Percentiles rank a stretch among this genome's conserved stretches.
These are phyloP conservation scores for Pogonognathellus flavescens DNA, from an alignment of 1,140 invertebrate species.

Conservation along the genomic window DNA sequence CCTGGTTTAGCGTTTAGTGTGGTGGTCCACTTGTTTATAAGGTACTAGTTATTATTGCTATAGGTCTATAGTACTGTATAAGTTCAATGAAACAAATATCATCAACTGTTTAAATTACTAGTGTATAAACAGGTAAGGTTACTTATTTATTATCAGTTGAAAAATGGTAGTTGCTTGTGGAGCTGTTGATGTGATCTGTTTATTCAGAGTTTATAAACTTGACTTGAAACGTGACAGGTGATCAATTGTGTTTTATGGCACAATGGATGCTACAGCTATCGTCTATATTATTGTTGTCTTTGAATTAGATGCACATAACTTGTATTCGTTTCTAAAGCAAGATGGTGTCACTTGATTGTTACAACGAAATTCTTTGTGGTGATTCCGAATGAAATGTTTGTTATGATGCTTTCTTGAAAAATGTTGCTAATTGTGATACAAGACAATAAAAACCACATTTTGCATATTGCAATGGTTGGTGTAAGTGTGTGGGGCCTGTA, in stretches of 20 bases:
- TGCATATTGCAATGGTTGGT: no score
- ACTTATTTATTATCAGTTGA: not conserved
- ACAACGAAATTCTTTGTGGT: conserved; percentile 2
- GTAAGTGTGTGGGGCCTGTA: no score
- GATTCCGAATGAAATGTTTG: conserved; percentile 4
- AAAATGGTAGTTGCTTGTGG: not conserved
- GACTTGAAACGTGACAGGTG: conserved; percentile 29
- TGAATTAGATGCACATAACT: not conserved
- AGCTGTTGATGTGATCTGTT: not conserved
- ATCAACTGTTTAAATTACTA: not conserved
- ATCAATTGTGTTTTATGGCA: conserved; percentile 49
- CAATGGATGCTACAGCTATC: not conserved
- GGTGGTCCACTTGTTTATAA: conserved; percentile 7
- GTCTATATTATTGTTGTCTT: not conserved
- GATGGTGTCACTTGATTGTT: conserved; percentile 19
- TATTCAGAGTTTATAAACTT: conserved; percentile 38
- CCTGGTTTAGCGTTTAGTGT: conserved; percentile 23
- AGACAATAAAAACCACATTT: not conserved
- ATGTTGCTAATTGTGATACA: not conserved
- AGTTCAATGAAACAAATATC: conserved; percentile 23
- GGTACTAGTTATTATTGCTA: not conserved
- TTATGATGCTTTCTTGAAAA: not conserved
- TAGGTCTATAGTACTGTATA: not conserved
- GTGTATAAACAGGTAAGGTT: conserved; percentile 21
- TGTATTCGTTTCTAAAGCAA: not conserved